Evolutionary conservation across 2,797 vertebrate species (phyloP).

Genomic region (Australoheros facetus): DNA sequence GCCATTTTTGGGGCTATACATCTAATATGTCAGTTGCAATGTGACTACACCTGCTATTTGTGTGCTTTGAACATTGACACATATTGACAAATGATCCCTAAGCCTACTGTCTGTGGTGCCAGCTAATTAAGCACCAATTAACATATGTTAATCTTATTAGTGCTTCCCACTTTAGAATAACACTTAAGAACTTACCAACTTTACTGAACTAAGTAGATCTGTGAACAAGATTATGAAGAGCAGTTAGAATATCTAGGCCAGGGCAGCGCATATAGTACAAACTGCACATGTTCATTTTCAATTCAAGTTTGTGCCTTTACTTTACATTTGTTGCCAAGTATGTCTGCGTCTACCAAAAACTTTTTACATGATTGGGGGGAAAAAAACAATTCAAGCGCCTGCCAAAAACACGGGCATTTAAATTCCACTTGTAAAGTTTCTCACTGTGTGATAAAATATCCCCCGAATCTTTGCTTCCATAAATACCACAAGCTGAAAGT

Average conservation of each 20-base stretch:
- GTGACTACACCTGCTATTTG: slow-evolving; percentile 28
- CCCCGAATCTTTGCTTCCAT: background rate
- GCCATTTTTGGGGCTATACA: background rate
- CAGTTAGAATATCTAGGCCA: slow-evolving; percentile 40
- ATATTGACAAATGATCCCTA: slow-evolving; percentile 4
- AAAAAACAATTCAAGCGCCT: background rate
- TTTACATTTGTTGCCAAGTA: slow-evolving; percentile 11
- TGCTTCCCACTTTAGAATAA: slow-evolving; percentile 16
- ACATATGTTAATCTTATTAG: slow-evolving; percentile 44
- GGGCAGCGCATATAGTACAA: slow-evolving; percentile 8
- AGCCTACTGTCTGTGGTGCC: background rate
- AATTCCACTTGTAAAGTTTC: background rate
- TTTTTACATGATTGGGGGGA: background rate
- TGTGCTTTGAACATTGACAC: background rate
- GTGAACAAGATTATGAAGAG: slow-evolving; percentile 35
- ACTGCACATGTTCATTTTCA: slow-evolving; percentile 26
- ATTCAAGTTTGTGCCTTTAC: slow-evolving; percentile 11
- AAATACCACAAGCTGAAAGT: background rate
- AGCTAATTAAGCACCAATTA: slow-evolving; percentile 38
- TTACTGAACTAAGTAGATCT: slow-evolving; percentile 18
- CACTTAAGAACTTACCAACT: slow-evolving; percentile 30
- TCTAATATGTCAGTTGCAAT: slow-evolving; percentile 4
- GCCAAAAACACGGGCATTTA: slow-evolving; percentile 22
- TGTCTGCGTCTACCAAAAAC: slow-evolving; percentile 1
- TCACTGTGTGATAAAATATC: background rate